Evolutionary conservation across 2,888 invertebrate genomes (phyloP), one percentile per base, ranked within the genome.

Genomic region (Acanthococcus lagerstroemiae): DNA sequence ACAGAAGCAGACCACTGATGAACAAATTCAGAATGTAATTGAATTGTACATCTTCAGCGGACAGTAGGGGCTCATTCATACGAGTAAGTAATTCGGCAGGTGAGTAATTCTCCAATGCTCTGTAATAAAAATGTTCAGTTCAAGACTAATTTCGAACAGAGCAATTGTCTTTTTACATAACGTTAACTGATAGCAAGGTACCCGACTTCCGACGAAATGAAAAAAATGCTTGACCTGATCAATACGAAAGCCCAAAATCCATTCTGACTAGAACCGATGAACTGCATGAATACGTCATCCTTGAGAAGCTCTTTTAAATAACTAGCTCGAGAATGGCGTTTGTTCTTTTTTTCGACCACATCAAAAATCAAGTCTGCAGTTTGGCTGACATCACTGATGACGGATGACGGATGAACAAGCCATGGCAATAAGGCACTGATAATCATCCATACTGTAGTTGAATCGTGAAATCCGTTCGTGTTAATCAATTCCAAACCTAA

Each of bases 401-500:
- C 22, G 24, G 7, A 1, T n/a, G 26, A 21, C 21, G 63, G 17
- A 17, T 54, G 44, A 52, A 63, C 19, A 4, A 52, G 2, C 63
- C 63, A 63, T 6, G 63, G 54, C 17, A 63, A 25, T 21, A 63
- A 37, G 17, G 63, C 52, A 15, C 52, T 25, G 15, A 63, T 44
- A 6, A 63, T 37, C 15, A 54, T 21, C 63, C 63, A 63, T n/a
- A 50, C 24, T 25, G 21, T 24, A 2, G 52, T 24, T 17, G 22
- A 17, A 15, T 22, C 21, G 15, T 27, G 7, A 15, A 22, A 9
- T 9, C 24, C 15, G 19, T 63, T 63, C 12, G 3, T 24, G n/a
- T 63, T 19, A 7, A 63, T 63, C n/a, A 63, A 9, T 4, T 63
- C 63, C 9, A 63, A n/a, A 44, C 37, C 57, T 57, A n/a, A 2